Base-by-base conservation (phyloP, 2,113 vertebrate genomes). In the Psophia crepitans region DNA sequence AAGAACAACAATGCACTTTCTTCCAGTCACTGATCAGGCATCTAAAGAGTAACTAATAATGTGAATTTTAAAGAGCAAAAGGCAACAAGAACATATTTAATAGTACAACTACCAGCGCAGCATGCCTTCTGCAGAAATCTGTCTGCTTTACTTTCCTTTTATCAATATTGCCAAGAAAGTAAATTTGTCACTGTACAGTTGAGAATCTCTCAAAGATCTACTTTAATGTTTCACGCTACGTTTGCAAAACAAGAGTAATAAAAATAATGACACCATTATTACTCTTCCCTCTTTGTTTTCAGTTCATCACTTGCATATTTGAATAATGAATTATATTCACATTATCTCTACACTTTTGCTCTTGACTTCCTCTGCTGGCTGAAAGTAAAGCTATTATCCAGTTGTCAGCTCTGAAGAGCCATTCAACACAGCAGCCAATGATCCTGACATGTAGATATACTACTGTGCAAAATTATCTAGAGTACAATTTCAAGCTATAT, bases 321-420 rank as follows among this genome's bases (percentile, higher is more conserved):
- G 98, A 99, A 99, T 99, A 99, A 99, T 99, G 99, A 99, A 99
- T 99, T 99, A 99, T 99, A 98, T 98, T 99, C 98, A 98, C 98
- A 99, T 99, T 99, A 99, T 99, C 98, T 98, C 98, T 98, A 98
- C 97, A 98, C 98, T 98, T 98, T 98, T 98, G 98, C 98, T 99
- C 99, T 98, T 98, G 98, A 99, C 97, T 98, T 98, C 98, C 98
- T 98, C 98, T 98, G 82, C 97, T 98, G 98, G 98, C 96, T 98
- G 89, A 98, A 99, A 99, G 98, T 99, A 98, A 99, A 99, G 98
- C 99, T 99, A 99, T 99, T 99, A 99, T 99, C 98, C 96, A 98
- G 98, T 98, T 99, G 99, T 99, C 99, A 99, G 98, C 97, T 98
- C 98, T 91, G 95, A 97, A 97, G 96, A 98, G 98, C 87, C 97